Evolutionary conservation across 2,888 invertebrate genomes (phyloP).

Genomic region (Orthosia cruda): DNA sequence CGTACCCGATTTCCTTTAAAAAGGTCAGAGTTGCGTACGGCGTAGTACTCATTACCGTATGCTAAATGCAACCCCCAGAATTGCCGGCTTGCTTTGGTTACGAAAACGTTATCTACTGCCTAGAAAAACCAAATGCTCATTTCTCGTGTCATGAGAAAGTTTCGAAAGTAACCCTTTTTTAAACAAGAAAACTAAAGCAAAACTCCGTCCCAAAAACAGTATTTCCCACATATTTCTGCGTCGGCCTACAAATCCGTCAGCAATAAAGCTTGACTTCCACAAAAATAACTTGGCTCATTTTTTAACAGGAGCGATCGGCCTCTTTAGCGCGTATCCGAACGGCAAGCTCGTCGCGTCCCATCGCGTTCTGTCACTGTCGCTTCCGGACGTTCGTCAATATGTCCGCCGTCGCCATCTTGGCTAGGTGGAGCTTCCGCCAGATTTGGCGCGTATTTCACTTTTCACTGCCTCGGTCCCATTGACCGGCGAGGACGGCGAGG

Average conservation of each 20-base stretch:
- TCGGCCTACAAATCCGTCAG: conserved; percentile 50
- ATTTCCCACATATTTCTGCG: conserved; percentile 26
- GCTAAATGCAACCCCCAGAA: not conserved
- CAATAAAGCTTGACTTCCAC: conserved; percentile 59
- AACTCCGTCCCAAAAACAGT: conserved; percentile 1
- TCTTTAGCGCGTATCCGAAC: conserved; percentile 69
- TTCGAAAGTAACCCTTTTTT: not conserved
- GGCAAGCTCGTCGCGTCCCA: conserved; percentile 72
- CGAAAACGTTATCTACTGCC: not conserved
- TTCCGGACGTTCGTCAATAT: conserved; percentile 76
- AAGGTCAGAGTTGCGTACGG: conserved; percentile 19
- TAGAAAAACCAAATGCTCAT: no score
- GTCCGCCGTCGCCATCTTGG: conserved; percentile 73
- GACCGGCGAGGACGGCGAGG: conserved; percentile 44
- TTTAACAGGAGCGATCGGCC: conserved; percentile 61
- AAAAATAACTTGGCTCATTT: conserved; percentile 68
- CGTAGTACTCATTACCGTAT: not conserved
- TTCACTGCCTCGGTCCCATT: conserved; percentile 72
- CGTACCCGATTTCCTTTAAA: not conserved
- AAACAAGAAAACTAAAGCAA: not conserved
- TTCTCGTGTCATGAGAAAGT: not conserved
- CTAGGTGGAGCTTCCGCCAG: conserved; percentile 71
- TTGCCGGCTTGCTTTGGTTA: not conserved
- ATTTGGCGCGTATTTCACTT: conserved; percentile 73
- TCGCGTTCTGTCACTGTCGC: conserved; percentile 80